These are phyloP conservation scores for Carabus problematicus DNA, from an alignment of 2,888 invertebrate species.

Conservation along the genomic window DNA sequence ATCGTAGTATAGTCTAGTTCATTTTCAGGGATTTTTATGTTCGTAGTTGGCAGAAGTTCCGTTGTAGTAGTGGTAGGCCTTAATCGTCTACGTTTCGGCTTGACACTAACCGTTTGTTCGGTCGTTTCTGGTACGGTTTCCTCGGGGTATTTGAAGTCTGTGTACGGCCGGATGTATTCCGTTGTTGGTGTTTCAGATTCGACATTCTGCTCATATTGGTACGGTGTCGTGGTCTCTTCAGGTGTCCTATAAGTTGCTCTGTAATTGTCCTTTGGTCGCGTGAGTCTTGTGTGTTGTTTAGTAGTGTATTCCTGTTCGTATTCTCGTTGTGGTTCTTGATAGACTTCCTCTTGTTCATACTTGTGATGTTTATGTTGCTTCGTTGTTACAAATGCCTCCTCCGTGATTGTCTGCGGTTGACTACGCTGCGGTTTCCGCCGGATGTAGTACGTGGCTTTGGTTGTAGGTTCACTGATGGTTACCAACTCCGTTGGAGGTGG, in stretches of 20 bases:
- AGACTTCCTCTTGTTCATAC: constrained; percentile 5
- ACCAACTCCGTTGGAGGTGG: constrained; percentile 45
- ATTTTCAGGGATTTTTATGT: constrained; percentile 52
- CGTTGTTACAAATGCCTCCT: constrained; percentile 16
- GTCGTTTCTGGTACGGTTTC: constrained; percentile 22
- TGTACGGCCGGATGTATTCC: constrained; percentile 12
- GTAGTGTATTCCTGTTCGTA: constrained; percentile 46
- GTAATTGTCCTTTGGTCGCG: constrained; percentile 46
- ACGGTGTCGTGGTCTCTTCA: constrained; percentile 47
- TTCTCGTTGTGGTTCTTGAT: constrained; percentile 47
- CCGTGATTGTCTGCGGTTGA: constrained; percentile 31
- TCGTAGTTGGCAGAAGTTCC: constrained; percentile 44
- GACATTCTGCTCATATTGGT: constrained; percentile 36
- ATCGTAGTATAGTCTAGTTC: constrained; percentile 53
- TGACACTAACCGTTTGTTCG: constrained; percentile 28
- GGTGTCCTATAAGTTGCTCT: constrained; percentile 43
- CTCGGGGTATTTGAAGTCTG: constrained; percentile 11
- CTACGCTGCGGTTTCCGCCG: constrained; percentile 2
- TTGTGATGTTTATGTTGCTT: neutral
- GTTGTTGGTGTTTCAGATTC: constrained; percentile 43
- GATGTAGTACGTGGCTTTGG: neutral
- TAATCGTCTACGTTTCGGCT: constrained; percentile 29
- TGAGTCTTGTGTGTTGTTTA: constrained; percentile 45
- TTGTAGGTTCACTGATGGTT: constrained; percentile 20
- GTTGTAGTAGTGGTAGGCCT: constrained; percentile 42